phyloP scores from a whole-genome alignment of 2,888 invertebrate species.

The Eupithecia subfuscata region DNA sequence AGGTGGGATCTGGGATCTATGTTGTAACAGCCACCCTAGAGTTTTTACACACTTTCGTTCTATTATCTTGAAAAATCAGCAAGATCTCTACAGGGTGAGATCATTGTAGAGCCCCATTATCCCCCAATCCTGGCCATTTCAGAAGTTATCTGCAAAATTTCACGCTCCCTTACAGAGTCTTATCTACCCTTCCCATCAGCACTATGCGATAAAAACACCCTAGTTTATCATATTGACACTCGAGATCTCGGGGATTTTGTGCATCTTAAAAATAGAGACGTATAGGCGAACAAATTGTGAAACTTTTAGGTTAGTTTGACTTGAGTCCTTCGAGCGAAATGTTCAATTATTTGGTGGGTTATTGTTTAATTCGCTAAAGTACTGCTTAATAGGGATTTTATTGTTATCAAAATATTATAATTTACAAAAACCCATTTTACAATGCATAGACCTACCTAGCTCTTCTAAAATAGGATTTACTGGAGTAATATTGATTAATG shows the following conservation, averaged over 20 bases:
- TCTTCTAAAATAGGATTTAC: not conserved
- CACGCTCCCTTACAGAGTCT: slow-evolving; percentile 79
- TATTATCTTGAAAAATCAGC: slow-evolving; percentile 5
- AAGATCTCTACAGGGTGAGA: slow-evolving; percentile 19
- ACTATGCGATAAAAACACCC: slow-evolving; percentile 68
- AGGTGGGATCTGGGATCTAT: not conserved
- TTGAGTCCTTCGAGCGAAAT: not conserved
- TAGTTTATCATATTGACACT: slow-evolving; percentile 81
- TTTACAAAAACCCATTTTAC: not conserved
- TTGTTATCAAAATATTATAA: not conserved
- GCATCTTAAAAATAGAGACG: slow-evolving; percentile 59
- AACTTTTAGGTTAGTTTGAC: not conserved
- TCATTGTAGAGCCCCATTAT: slow-evolving; percentile 54
- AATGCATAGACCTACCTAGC: not conserved
- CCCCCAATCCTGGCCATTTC: slow-evolving; percentile 67
- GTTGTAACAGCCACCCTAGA: not conserved
- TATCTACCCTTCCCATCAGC: slow-evolving; percentile 76
- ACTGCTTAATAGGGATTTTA: not conserved
- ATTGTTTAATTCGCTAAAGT: too few relatives aligned
- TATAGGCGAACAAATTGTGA: not conserved
- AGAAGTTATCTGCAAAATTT: slow-evolving; percentile 77
- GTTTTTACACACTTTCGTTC: not conserved
- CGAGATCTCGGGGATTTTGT: slow-evolving; percentile 71
- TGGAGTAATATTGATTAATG: not conserved
- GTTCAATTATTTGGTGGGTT: not conserved